Percentiles rank a stretch among this genome's conserved stretches.
Conservation (phyloP, 2,888 invertebrate species). For the Nysson spinosus region DNA sequence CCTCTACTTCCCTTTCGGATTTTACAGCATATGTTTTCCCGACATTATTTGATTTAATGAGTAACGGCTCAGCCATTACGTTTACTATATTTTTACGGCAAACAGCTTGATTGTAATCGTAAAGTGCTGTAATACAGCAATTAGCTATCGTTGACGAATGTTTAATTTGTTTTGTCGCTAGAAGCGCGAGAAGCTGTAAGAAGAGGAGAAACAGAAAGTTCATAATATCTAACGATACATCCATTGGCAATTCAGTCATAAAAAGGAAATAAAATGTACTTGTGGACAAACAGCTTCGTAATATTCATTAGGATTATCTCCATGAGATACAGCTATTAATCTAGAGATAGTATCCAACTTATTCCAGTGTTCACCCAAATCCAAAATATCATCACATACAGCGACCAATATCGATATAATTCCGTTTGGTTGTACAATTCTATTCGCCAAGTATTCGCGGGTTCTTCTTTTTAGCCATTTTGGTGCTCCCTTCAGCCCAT, state of each 20-base stretch:
- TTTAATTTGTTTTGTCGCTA: conserved; percentile 73
- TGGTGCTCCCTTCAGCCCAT: conserved; percentile 80
- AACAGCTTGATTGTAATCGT: conserved; percentile 78
- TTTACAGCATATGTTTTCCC: neutral
- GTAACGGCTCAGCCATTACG: conserved; percentile 69
- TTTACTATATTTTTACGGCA: conserved; percentile 75
- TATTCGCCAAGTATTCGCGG: conserved; percentile 81
- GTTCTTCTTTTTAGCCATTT: conserved; percentile 83
- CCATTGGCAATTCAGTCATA: conserved; percentile 6
- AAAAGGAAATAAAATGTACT: conserved; percentile 57
- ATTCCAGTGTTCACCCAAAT: conserved; percentile 83
- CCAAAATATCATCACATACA: conserved; percentile 81
- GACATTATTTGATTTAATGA: conserved; percentile 19
- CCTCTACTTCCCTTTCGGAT: conserved; percentile 68
- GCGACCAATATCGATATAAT: conserved; percentile 82
- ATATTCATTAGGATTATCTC: conserved; percentile 78
- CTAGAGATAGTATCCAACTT: conserved; percentile 83
- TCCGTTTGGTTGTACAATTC: conserved; percentile 82
- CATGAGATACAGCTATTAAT: conserved; percentile 80
- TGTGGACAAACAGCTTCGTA: conserved; percentile 75
- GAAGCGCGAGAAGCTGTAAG: conserved; percentile 79
- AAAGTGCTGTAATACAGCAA: conserved; percentile 80
- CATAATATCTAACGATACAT: conserved; percentile 10
- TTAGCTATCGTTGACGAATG: conserved; percentile 79
- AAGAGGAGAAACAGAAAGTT: too few relatives aligned